Evolutionary conservation across 2,113 vertebrate species (phyloP).

Genomic region (Oceanodroma tethys): DNA sequence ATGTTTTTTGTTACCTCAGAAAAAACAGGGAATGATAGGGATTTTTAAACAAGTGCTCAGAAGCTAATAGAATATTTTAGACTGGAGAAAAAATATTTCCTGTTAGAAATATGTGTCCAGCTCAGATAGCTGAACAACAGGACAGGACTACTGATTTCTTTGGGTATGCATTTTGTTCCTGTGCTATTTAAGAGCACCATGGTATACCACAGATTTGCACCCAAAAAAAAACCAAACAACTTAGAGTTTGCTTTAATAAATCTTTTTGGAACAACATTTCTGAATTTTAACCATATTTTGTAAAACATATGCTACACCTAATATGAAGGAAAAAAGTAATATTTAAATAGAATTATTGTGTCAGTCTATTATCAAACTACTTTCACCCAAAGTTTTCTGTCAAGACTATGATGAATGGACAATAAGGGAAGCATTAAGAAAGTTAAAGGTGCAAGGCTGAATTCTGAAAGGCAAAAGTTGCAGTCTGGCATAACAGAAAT

Average conservation of each 20-base stretch:
- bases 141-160: neutral
- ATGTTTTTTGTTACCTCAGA: constrained; percentile 9
- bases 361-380: neutral
- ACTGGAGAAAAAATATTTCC: neutral
- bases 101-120: constrained; percentile 7
- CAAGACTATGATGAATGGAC: neutral
- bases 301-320: neutral
- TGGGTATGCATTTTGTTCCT: neutral
- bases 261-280: neutral
- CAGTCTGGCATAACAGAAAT: neutral
- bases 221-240: neutral
- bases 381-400: neutral
- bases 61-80: constrained; percentile 51
- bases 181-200: neutral
- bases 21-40: neutral
- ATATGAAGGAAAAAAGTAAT: neutral
- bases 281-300: neutral
- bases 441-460: neutral
- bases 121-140: neutral
- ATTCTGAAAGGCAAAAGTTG: neutral
- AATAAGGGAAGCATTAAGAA: neutral
- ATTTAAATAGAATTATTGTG: neutral
- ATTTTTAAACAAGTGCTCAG: constrained; percentile 17
- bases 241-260: neutral
- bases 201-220: neutral